Percentiles rank a stretch among this genome's conserved stretches.
Evolutionary conservation across 2,113 vertebrate genomes (phyloP).

Genomic region (Mormoops blainvillei): DNA sequence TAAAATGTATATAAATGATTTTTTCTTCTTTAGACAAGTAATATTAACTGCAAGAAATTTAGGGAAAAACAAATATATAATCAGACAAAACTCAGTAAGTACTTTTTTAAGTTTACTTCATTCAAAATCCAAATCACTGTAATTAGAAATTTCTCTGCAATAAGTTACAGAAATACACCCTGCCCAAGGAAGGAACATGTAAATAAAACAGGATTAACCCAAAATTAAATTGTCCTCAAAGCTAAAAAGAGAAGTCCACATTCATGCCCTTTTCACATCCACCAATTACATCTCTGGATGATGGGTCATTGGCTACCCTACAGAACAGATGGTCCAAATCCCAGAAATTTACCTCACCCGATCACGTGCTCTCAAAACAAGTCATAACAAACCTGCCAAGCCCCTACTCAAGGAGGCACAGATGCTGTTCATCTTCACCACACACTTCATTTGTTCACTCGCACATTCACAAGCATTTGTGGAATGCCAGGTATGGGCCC

Average conservation of each 20-base stretch:
- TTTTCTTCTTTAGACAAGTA: background rate
- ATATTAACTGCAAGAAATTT: background rate
- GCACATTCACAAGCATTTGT: background rate
- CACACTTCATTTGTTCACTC: background rate
- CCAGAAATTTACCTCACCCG: conserved; percentile 55
- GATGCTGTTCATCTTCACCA: conserved; percentile 6
- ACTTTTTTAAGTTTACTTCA: background rate
- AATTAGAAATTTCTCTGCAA: background rate
- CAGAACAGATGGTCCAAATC: conserved; percentile 61
- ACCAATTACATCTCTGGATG: background rate
- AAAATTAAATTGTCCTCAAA: background rate
- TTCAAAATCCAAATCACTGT: background rate
- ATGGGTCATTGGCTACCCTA: background rate
- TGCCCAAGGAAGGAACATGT: background rate
- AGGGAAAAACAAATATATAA: background rate
- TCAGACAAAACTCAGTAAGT: background rate
- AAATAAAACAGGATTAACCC: background rate
- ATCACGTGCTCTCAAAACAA: conserved; percentile 46
- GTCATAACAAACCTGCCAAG: conserved; percentile 43
- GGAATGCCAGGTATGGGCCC: background rate
- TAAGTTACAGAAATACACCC: background rate
- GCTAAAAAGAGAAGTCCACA: background rate
- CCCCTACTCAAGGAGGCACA: background rate
- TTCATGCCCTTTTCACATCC: background rate
- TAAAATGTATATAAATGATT: background rate